These are phyloP conservation scores for Atta cephalotes DNA, from an alignment of 1,140 invertebrate genomes.

Conservation along the genomic window DNA sequence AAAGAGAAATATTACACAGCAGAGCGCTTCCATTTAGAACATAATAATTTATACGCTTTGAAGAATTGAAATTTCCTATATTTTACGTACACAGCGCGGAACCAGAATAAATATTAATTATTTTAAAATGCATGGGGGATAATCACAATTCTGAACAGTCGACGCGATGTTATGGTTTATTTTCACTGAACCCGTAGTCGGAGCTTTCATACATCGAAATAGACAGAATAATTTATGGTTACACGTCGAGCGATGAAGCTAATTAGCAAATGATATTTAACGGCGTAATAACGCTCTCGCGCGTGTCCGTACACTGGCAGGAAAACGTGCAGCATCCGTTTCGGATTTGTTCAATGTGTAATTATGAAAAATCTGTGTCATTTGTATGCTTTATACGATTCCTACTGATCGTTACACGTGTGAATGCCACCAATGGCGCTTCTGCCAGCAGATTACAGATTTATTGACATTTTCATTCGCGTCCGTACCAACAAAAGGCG, in stretches of 20 bases:
- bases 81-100: slow-evolving; percentile 5
- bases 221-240: slow-evolving; percentile 63
- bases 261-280: slow-evolving; percentile 81
- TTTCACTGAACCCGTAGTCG: slow-evolving; percentile 27
- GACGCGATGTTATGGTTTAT: slow-evolving; percentile 60
- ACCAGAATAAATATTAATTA: slow-evolving; percentile 61
- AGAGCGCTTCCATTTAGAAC: slow-evolving; percentile 48
- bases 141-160: slow-evolving; percentile 56
- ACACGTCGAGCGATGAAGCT: slow-evolving; percentile 66
- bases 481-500: background rate
- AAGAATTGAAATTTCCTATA: slow-evolving; percentile 60
- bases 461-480: slow-evolving; percentile 53
- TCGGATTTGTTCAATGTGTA: slow-evolving; percentile 71
- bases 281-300: slow-evolving; percentile 71
- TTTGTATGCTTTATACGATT: slow-evolving; percentile 72
- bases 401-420: slow-evolving; percentile 69
- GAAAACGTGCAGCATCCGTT: slow-evolving; percentile 63
- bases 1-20: slow-evolving; percentile 58
- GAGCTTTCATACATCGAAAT: slow-evolving; percentile 53
- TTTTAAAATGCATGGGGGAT: slow-evolving; percentile 56
- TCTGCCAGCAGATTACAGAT: slow-evolving; percentile 59
- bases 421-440: slow-evolving; percentile 57
- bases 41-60: slow-evolving; percentile 59
- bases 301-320: slow-evolving; percentile 57
- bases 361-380: slow-evolving; percentile 80